Evolutionary conservation across 1,140 invertebrate species (phyloP).

Genomic region (Diabrotica undecimpunctata): DNA sequence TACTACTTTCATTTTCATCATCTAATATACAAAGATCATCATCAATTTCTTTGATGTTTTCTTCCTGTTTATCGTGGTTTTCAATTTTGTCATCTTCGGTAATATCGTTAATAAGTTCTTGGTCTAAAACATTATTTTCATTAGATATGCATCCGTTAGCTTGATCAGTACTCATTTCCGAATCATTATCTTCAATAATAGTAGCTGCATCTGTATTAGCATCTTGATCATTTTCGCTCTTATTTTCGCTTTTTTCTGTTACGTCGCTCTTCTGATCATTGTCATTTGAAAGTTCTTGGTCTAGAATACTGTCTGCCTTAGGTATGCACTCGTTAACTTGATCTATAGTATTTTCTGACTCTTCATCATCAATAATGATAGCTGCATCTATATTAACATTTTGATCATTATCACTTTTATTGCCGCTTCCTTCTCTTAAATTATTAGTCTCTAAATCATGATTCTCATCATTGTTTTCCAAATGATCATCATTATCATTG

Average conservation of each 20-base stretch:
- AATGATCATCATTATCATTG: neutral
- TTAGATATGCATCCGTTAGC: too few relatives aligned
- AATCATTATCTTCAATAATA: too few relatives aligned
- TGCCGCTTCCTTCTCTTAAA: neutral
- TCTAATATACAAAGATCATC: slow-evolving; percentile 1
- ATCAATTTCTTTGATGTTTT: slow-evolving; percentile 1
- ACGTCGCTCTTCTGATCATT: neutral
- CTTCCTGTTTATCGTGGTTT: neutral
- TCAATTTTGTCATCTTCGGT: neutral
- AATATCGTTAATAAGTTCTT: too few relatives aligned
- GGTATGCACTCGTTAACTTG: neutral
- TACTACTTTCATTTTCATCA: slow-evolving; percentile 2
- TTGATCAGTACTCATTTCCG: too few relatives aligned
- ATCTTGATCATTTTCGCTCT: slow-evolving; percentile 5
- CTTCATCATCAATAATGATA: slow-evolving; percentile 4
- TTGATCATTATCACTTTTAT: neutral
- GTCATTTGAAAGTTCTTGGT: neutral
- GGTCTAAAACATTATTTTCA: too few relatives aligned
- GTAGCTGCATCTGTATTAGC: neutral
- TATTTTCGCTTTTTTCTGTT: slow-evolving; percentile 6
- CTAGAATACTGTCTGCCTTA: neutral
- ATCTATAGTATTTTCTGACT: neutral
- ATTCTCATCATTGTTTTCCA: neutral
- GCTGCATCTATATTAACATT: neutral
- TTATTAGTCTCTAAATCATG: slow-evolving; percentile 6